Evolutionary conservation across 2,888 invertebrate species (phyloP).

Genomic region (Drosophila phalerata): DNA sequence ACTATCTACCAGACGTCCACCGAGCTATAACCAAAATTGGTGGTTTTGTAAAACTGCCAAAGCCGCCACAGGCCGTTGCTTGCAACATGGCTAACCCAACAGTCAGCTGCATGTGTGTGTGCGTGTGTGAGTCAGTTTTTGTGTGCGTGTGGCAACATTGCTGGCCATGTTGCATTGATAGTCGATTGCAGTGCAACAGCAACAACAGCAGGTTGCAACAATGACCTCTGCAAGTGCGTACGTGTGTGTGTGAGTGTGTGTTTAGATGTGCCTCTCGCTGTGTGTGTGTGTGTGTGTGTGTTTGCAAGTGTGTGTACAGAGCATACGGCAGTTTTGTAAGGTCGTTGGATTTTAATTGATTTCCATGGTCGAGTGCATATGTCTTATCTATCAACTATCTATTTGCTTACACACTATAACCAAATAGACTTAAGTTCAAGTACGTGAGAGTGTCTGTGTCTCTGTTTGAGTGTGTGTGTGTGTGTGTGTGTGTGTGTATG

Average conservation of each 20-base stretch:
- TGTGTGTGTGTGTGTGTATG: conserved; percentile 2
- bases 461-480: conserved; percentile 15
- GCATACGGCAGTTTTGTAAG: conserved; percentile 54
- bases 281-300: conserved; percentile 15
- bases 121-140: conserved; percentile 31
- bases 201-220: conserved; percentile 61
- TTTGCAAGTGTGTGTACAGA: neutral
- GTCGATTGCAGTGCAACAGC: conserved; percentile 66
- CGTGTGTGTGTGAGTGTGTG: conserved; percentile 4
- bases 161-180: conserved; percentile 67
- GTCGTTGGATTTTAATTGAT: conserved; percentile 83
- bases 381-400: conserved; percentile 69
- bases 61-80: conserved; percentile 59
- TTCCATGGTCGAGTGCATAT: conserved; percentile 80
- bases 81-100: conserved; percentile 34
- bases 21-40: conserved; percentile 72
- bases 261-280: conserved; percentile 4
- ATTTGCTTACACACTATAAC: conserved; percentile 45
- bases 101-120: conserved; percentile 11
- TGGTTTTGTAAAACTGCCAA: conserved; percentile 75
- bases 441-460: neutral
- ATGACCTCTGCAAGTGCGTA: conserved; percentile 35
- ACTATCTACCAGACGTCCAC: conserved; percentile 40
- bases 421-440: conserved; percentile 13
- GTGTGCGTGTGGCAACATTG: conserved; percentile 44